Percentiles rank a stretch among this genome's conserved stretches.
Conservation (phyloP, 2,797 vertebrate genomes). For the Monodelphis domestica region DNA sequence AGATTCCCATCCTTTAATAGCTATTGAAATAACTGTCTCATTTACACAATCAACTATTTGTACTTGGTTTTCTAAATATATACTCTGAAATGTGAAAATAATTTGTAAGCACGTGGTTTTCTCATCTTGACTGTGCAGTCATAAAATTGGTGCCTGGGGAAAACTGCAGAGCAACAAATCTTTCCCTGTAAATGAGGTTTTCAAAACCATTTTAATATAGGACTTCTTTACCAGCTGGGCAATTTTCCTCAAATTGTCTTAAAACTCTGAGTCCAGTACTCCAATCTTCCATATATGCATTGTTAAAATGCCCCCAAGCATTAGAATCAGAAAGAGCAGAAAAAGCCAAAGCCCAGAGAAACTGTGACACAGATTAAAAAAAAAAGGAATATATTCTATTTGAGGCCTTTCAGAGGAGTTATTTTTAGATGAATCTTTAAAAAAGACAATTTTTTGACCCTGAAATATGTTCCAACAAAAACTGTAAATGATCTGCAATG, state of each 20-base stretch:
- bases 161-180: slow-evolving; percentile 36
- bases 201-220: slow-evolving; percentile 49
- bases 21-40: slow-evolving; percentile 32
- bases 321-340: slow-evolving; percentile 64
- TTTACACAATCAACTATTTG: slow-evolving; percentile 41
- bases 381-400: slow-evolving; percentile 60
- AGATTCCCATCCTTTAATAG: slow-evolving; percentile 55
- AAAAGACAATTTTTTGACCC: slow-evolving; percentile 65
- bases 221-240: slow-evolving; percentile 37
- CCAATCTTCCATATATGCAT: slow-evolving; percentile 47
- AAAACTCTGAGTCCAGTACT: slow-evolving; percentile 47
- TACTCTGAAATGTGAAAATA: slow-evolving; percentile 59
- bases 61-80: slow-evolving; percentile 33
- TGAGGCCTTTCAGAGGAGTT: slow-evolving; percentile 64
- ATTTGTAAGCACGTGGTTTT: neutral
- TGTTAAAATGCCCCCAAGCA: slow-evolving; percentile 52
- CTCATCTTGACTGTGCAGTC: slow-evolving; percentile 25
- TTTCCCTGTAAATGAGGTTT: slow-evolving; percentile 25
- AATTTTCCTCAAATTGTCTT: slow-evolving; percentile 54
- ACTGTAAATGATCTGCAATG: slow-evolving; percentile 51
- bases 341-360: slow-evolving; percentile 69
- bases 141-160: slow-evolving; percentile 33
- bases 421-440: slow-evolving; percentile 77
- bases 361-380: slow-evolving; percentile 75
- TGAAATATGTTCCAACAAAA: slow-evolving; percentile 65